phyloP scores from a whole-genome alignment of 2,113 vertebrate species.

The Aythya baeri region DNA sequence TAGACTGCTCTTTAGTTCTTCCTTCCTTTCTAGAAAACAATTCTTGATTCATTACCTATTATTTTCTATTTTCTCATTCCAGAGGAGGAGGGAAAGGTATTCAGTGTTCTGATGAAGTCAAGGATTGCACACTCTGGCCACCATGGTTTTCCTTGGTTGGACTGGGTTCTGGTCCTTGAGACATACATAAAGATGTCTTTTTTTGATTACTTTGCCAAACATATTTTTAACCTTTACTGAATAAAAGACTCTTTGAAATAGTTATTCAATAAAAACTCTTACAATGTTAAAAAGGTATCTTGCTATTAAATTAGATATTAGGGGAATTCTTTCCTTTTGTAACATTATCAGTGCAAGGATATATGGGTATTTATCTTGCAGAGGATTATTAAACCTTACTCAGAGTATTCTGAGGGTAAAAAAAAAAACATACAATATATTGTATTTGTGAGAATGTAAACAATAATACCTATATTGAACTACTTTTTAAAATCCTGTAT shows the following conservation, averaged over 20 bases:
- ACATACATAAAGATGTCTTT: not conserved
- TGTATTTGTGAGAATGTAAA: not conserved
- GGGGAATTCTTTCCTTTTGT: not conserved
- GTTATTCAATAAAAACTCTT: not conserved
- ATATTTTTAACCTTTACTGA: not conserved
- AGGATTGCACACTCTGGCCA: not conserved
- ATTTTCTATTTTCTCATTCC: not conserved
- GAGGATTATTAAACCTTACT: not conserved
- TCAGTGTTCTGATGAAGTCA: not conserved
- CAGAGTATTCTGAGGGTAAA: not conserved
- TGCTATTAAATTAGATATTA: not conserved
- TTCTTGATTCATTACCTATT: not conserved
- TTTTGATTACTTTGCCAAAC: not conserved
- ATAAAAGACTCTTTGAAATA: not conserved
- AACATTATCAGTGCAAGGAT: not conserved
- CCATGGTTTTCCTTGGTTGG: not conserved
- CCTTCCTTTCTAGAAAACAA: not conserved
- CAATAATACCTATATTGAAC: not conserved
- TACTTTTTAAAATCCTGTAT: not conserved
- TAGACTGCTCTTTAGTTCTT: not conserved
- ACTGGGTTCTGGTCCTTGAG: not conserved
- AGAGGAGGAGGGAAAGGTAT: not conserved
- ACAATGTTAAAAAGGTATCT: not conserved
- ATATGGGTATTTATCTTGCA: not conserved
- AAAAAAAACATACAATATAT: not conserved